phyloP scores from a whole-genome alignment of 1,140 invertebrate genomes.

The Wasmannia auropunctata region DNA sequence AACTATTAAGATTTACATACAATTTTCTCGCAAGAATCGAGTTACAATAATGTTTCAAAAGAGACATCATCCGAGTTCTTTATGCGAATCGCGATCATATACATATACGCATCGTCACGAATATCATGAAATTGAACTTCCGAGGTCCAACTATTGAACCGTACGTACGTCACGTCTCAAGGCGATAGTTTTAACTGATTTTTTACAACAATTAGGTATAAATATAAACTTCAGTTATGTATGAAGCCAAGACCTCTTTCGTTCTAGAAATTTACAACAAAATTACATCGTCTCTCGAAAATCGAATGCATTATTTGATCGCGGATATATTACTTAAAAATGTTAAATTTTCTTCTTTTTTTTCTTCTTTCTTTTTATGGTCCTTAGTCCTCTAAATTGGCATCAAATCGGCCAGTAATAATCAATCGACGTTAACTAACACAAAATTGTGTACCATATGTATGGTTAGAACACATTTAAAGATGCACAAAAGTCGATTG shows the following conservation, averaged over 20 bases:
- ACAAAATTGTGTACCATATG: no score
- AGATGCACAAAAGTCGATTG: no score
- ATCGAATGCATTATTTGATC: background rate
- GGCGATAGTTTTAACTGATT: background rate
- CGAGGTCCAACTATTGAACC: background rate
- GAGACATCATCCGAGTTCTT: background rate
- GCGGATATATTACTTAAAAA: no score
- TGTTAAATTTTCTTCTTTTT: no score
- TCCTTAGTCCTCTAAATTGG: no score
- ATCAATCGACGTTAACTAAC: no score
- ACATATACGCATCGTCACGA: background rate
- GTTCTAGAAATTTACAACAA: background rate
- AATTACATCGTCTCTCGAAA: background rate
- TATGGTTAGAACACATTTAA: no score
- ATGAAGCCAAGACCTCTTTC: background rate
- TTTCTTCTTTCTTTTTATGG: no score
- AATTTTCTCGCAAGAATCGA: background rate
- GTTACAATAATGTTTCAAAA: background rate
- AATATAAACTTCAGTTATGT: background rate
- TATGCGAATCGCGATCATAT: background rate
- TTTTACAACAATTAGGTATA: background rate
- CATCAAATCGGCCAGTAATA: no score
- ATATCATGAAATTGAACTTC: conserved; percentile 1
- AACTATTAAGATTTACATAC: background rate
- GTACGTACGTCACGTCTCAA: background rate